These are phyloP conservation scores for Catharus ustulatus DNA, from an alignment of 2,797 vertebrate species.

Conservation along the genomic window DNA sequence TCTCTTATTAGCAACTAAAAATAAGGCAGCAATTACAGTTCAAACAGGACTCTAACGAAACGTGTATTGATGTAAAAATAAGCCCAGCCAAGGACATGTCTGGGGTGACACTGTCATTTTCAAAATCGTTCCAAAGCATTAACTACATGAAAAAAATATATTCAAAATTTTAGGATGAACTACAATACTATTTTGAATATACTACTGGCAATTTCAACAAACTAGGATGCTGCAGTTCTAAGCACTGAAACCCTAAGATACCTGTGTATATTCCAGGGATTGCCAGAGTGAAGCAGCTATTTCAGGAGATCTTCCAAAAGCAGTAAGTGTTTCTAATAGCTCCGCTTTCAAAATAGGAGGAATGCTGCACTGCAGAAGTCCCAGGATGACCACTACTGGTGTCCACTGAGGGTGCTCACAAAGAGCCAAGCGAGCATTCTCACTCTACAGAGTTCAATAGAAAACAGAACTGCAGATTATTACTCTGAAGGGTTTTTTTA, in stretches of 20 bases:
- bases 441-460: constrained; percentile 81
- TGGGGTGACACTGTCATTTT: not conserved
- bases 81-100: not conserved
- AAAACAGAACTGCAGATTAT: not conserved
- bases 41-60: not conserved
- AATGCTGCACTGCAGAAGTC: constrained; percentile 93
- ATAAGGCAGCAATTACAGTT: not conserved
- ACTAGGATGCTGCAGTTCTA: not conserved
- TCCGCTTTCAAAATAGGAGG: constrained; percentile 92
- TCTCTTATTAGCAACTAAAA: not conserved
- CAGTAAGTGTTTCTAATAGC: constrained; percentile 87
- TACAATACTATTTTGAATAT: not conserved
- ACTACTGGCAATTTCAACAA: not conserved
- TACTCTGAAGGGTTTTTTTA: not conserved
- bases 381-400: constrained; percentile 92
- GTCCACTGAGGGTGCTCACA: constrained; percentile 99
- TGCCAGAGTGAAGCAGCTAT: constrained; percentile 97
- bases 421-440: constrained; percentile 94
- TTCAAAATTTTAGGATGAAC: not conserved
- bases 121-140: not conserved
- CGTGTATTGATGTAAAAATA: not conserved
- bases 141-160: not conserved
- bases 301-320: constrained; percentile 98
- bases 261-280: constrained; percentile 96
- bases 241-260: constrained; percentile 50